A percentile compares a stretch with the other conserved stretches of the same genome.
Conservation (phyloP, 2,888 invertebrate species). For the Steromphala cineraria region DNA sequence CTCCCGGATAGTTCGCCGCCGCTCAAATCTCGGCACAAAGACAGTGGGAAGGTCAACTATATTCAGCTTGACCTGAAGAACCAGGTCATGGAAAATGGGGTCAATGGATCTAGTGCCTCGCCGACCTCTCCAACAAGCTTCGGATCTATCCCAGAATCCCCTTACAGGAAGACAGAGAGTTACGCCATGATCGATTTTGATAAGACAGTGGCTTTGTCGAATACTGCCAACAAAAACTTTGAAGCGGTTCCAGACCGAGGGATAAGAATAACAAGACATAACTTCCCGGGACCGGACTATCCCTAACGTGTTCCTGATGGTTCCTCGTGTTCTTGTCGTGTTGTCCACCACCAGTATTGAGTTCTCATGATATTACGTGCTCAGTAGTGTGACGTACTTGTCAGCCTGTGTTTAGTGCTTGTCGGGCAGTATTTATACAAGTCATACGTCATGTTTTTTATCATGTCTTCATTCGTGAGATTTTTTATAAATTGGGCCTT, state of each 20-base stretch:
- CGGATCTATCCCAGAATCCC: constrained; percentile 61
- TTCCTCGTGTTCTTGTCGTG: too few relatives aligned
- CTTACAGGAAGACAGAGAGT: constrained; percentile 76
- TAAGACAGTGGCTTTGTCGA: constrained; percentile 91
- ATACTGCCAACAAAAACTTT: constrained; percentile 83
- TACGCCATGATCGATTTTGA: constrained; percentile 96
- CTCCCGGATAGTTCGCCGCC: background rate
- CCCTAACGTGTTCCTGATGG: constrained; percentile 6
- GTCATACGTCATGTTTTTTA: too few relatives aligned
- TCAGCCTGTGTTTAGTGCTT: too few relatives aligned
- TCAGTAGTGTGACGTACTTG: too few relatives aligned
- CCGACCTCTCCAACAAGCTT: constrained; percentile 61
- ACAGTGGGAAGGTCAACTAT: constrained; percentile 57
- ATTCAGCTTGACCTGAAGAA: constrained; percentile 64
- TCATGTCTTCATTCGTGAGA: too few relatives aligned
- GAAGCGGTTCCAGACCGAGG: constrained; percentile 83
- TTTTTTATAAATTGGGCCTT: too few relatives aligned
- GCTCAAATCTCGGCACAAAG: constrained; percentile 15
- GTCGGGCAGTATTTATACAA: too few relatives aligned
- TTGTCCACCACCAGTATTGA: too few relatives aligned
- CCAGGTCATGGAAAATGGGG: constrained; percentile 42
- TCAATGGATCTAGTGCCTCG: constrained; percentile 42
- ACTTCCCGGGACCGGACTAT: constrained; percentile 62
- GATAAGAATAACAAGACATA: constrained; percentile 66
- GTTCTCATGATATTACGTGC: too few relatives aligned